Percentiles rank a stretch among this genome's conserved stretches.
phyloP scores from a whole-genome alignment of 2,797 vertebrate genomes.

The Mallotus villosus region DNA sequence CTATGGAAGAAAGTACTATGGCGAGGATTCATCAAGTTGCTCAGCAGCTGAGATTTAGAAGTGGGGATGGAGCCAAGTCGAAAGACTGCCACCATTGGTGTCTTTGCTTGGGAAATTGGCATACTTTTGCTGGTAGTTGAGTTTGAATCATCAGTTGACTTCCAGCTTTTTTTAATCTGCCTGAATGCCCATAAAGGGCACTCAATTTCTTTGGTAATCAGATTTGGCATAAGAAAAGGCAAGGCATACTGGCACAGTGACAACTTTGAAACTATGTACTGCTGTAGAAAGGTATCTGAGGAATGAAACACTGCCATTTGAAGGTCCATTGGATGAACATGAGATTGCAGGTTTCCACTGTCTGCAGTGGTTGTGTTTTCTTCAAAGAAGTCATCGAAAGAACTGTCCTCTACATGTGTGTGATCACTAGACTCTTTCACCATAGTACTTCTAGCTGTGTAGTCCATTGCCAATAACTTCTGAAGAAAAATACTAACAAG shows the following conservation, averaged over 20 bases:
- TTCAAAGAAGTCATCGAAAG: conserved; percentile 9
- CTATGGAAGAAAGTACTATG: conserved; percentile 67
- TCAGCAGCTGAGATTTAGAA: conserved; percentile 73
- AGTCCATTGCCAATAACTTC: conserved; percentile 66
- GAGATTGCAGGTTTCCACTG: background rate
- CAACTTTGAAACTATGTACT: conserved; percentile 67
- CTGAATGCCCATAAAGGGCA: conserved; percentile 69
- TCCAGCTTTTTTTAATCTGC: conserved; percentile 65
- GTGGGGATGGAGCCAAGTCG: conserved; percentile 63
- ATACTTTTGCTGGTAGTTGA: conserved; percentile 33
- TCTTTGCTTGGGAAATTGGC: conserved; percentile 56
- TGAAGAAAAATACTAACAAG: conserved; percentile 54
- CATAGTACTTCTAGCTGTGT: conserved; percentile 58
- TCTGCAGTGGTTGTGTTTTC: background rate
- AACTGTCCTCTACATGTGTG: background rate
- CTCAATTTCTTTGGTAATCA: conserved; percentile 53
- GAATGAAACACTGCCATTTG: conserved; percentile 76
- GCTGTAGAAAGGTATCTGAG: conserved; percentile 70
- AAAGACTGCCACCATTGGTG: conserved; percentile 70
- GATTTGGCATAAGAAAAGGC: conserved; percentile 74
- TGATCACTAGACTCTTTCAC: conserved; percentile 14
- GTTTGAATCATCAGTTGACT: conserved; percentile 32
- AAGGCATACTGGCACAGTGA: conserved; percentile 73
- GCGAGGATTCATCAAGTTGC: conserved; percentile 55
- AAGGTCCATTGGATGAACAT: conserved; percentile 72